phyloP scores from a whole-genome alignment of 2,797 vertebrate genomes.

The Bryconaethiops microstoma region DNA sequence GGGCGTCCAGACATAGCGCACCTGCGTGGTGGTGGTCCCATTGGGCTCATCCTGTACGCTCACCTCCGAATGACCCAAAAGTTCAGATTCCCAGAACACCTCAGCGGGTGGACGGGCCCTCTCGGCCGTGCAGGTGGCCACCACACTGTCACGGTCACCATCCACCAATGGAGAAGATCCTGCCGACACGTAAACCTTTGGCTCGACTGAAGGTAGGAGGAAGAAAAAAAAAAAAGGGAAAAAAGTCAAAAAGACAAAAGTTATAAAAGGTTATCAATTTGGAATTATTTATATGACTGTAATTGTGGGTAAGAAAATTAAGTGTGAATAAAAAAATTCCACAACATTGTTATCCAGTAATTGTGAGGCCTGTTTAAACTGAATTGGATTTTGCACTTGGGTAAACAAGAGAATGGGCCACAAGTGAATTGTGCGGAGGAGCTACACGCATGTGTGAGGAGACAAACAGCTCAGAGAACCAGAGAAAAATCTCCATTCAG shows the following conservation, averaged over 20 bases:
- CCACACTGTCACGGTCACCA: constrained; percentile 85
- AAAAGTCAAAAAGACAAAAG: neutral
- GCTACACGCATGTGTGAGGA: no score
- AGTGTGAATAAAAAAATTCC: neutral
- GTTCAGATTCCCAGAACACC: constrained; percentile 89
- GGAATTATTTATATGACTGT: neutral
- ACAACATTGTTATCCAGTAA: no score
- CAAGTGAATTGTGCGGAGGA: no score
- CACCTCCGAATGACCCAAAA: constrained; percentile 82
- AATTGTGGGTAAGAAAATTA: neutral
- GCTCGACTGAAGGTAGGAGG: constrained; percentile 81
- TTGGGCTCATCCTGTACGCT: constrained; percentile 81
- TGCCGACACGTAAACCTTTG: constrained; percentile 86
- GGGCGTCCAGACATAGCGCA: constrained; percentile 85
- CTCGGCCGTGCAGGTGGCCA: constrained; percentile 93
- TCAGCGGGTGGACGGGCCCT: constrained; percentile 88
- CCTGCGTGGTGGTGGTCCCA: constrained; percentile 84
- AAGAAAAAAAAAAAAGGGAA: neutral
- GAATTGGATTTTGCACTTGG: no score
- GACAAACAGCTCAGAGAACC: no score
- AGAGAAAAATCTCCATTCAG: no score
- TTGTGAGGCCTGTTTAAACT: no score
- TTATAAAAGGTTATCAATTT: neutral
- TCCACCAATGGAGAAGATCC: constrained; percentile 86
- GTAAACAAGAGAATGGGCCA: no score